A percentile compares a stretch with the other conserved stretches of the same genome.
phyloP scores from a whole-genome alignment of 1,140 invertebrate species.

The Arion vulgaris region DNA sequence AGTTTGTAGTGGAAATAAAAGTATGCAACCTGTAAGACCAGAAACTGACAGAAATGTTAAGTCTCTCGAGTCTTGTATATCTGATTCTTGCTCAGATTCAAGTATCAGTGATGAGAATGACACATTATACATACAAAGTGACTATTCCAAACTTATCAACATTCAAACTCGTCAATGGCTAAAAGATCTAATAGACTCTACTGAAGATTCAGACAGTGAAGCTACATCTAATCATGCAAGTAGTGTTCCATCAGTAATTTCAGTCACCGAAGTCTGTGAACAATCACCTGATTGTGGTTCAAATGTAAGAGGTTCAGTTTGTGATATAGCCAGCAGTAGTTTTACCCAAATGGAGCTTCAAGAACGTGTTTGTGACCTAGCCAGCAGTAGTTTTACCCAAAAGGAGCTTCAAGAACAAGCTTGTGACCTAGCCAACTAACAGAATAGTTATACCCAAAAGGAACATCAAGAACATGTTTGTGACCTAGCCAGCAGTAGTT shows the following conservation, averaged over 20 bases:
- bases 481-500: no score
- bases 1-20: constrained; percentile 2
- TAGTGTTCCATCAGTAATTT: not conserved
- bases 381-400: no score
- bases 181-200: constrained; percentile 22
- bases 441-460: not conserved
- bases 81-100: not conserved
- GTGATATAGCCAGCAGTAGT: no score
- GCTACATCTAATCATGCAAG: not conserved
- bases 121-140: not conserved
- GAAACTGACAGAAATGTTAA: not conserved
- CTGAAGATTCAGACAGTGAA: constrained; percentile 27
- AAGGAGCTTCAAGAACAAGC: no score
- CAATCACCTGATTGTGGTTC: not conserved
- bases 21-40: not conserved
- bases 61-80: not conserved
- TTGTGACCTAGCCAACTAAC: not conserved
- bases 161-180: constrained; percentile 1
- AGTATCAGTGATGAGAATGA: not conserved
- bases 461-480: not conserved
- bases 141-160: not conserved
- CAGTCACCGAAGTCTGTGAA: not conserved
- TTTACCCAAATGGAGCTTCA: no score
- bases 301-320: not conserved
- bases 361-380: no score